A percentile compares a stretch with the other conserved stretches of the same genome.
Conservation (phyloP, 2,888 invertebrate species). For the Diaphora mendica region DNA sequence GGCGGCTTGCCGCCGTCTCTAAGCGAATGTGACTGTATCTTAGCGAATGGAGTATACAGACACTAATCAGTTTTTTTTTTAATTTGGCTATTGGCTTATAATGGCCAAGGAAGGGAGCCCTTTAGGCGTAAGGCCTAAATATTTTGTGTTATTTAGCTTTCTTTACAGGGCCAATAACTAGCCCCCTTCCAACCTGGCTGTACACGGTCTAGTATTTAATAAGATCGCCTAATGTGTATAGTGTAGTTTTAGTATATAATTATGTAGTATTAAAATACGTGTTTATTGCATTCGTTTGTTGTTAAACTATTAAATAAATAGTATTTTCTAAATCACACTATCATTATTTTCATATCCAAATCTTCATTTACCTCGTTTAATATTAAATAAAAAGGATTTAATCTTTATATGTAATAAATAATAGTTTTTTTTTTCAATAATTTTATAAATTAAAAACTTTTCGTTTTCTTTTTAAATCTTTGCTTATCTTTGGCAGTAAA, state of each 20-base stretch:
- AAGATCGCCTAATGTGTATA: background rate
- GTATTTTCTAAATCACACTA: background rate
- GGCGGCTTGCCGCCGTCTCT: too few species aligned
- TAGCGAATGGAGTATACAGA: too few species aligned
- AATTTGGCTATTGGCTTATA: too few species aligned
- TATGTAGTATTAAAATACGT: background rate
- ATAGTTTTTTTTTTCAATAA: slow-evolving; percentile 14
- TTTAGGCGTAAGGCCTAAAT: background rate
- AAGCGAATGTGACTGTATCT: too few species aligned
- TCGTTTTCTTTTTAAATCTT: slow-evolving; percentile 50
- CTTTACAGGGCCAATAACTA: too few species aligned
- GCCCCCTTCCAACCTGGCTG: too few species aligned
- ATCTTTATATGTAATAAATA: slow-evolving; percentile 49
- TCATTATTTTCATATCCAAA: slow-evolving; percentile 13
- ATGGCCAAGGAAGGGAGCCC: too few species aligned
- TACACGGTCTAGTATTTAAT: background rate
- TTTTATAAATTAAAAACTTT: slow-evolving; percentile 26
- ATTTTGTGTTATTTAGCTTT: too few species aligned
- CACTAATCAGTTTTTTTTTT: too few species aligned
- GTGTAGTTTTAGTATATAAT: too few species aligned
- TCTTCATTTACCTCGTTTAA: slow-evolving; percentile 16
- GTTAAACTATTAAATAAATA: background rate
- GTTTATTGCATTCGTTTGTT: background rate
- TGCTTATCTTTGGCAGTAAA: slow-evolving; percentile 69
- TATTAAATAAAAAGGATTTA: slow-evolving; percentile 23